phyloP scores from a whole-genome alignment of 2,888 invertebrate species.

The Drosophila tanythrix region DNA sequence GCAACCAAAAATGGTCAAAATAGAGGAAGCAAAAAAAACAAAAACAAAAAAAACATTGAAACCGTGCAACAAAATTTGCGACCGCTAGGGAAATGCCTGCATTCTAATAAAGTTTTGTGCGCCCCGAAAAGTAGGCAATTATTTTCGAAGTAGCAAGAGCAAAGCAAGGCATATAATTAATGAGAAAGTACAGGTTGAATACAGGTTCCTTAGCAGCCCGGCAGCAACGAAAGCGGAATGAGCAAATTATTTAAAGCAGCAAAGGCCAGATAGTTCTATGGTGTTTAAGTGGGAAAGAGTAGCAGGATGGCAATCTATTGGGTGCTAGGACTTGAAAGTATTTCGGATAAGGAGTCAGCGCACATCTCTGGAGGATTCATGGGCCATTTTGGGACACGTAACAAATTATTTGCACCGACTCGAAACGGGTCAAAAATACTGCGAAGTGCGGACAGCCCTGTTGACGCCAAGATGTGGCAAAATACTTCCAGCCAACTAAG shows the following conservation, averaged over 20 bases:
- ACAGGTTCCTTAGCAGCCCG: not conserved
- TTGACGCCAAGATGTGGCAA: not conserved
- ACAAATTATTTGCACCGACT: not conserved
- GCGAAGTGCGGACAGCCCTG: not conserved
- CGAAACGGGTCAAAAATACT: not conserved
- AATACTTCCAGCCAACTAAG: not conserved
- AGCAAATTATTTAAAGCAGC: slow-evolving; percentile 6
- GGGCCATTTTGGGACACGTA: too few species aligned
- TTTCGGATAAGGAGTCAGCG: not conserved
- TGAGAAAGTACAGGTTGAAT: slow-evolving; percentile 31
- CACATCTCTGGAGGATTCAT: not conserved
- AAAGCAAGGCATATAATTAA: slow-evolving; percentile 21
- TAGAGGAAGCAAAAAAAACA: slow-evolving; percentile 1
- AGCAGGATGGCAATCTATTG: not conserved
- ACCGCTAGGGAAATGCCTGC: slow-evolving; percentile 53
- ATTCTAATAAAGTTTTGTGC: slow-evolving; percentile 63
- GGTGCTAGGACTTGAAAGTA: not conserved
- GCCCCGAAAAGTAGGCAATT: slow-evolving; percentile 68
- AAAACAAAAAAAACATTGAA: slow-evolving; percentile 18
- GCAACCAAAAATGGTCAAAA: slow-evolving; percentile 21
- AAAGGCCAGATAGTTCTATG: not conserved
- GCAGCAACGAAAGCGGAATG: not conserved
- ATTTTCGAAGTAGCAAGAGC: slow-evolving; percentile 50
- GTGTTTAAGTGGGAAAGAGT: not conserved
- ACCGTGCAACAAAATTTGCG: slow-evolving; percentile 30